Base-by-base conservation (phyloP, 2,888 invertebrate genomes). In the Sphecodes monilicornis region DNA sequence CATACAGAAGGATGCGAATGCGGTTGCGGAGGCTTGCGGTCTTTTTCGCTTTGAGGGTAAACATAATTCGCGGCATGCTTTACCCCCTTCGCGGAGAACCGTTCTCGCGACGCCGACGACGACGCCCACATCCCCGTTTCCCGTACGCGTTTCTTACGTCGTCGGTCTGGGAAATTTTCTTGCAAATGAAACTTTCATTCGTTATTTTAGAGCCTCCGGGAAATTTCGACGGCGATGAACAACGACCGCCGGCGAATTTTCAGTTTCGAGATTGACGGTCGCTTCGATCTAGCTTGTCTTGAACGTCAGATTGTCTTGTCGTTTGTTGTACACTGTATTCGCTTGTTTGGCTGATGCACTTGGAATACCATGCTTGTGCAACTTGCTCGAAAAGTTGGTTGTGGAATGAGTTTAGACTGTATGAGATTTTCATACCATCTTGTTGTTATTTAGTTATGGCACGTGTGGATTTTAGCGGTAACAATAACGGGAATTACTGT, bases 21-120 rank as follows among this genome's bases (percentile, higher is more conserved):
- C 77, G 66, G 70, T 46, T 77, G 36, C 57, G 46, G 43, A 32
- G 36, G 41, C 39, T 69, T 74, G 73, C 85, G 71, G 82, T 78
- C 60, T 78, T 80, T 43, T 57, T 69, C 83, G 60, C 83, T 76
- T 86, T 76, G 69, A 71, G 26, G 39, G 68, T 13, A 60, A 13
- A 69, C 57, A 78, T 78, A 78, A 78, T 73, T 78, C 75, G 66
- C 66, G 60, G 64, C 60, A 3, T 50, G 26, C 64, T 71, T 50
- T 29, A 43, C 71, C 36, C 50, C 54, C 22, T 54, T 76, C 81
- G 41, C 11, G 50, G n/a, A 18, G 66, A 18, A 36, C 36, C 32
- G n/a, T 64, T 26, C 66, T 66, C 75, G 66, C 32, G 46, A 32
- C 57, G 22, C 22, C 22, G 22, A 50, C 22, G 46, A 4, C 46